Percentiles rank a stretch among this genome's conserved stretches.
phyloP scores from a whole-genome alignment of 2,888 invertebrate species.

The Ethmia dodecea region DNA sequence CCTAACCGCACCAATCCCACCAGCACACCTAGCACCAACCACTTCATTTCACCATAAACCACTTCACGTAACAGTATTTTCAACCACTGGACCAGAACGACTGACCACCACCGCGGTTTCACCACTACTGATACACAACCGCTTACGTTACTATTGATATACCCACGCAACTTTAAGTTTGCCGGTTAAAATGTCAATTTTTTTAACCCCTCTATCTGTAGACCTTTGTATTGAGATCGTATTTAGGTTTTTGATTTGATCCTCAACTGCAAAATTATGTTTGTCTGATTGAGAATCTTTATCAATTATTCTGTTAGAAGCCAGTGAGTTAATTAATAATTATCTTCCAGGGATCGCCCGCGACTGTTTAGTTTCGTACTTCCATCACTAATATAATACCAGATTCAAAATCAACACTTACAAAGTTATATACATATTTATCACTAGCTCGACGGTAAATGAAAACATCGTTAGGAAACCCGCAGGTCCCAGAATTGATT shows the following conservation, averaged over 20 bases:
- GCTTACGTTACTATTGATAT: constrained; percentile 38
- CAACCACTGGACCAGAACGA: constrained; percentile 26
- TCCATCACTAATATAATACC: no score
- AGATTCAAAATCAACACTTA: no score
- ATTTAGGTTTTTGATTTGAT: constrained; percentile 4
- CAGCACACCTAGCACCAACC: constrained; percentile 47
- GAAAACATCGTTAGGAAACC: no score
- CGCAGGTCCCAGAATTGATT: no score
- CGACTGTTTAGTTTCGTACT: no score
- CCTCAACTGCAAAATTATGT: constrained; percentile 19
- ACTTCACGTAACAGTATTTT: constrained; percentile 18
- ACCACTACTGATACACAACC: constrained; percentile 45
- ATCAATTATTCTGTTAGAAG: background rate
- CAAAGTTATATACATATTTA: no score
- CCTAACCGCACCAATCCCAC: constrained; percentile 44
- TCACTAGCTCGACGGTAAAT: no score
- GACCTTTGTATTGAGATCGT: background rate
- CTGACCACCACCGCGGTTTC: constrained; percentile 38
- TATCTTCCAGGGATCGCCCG: no score
- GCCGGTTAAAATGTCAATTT: constrained; percentile 29
- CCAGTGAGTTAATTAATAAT: background rate
- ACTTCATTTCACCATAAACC: constrained; percentile 58
- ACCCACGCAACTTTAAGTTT: constrained; percentile 39
- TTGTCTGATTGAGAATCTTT: constrained; percentile 17
- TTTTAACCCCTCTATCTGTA: constrained; percentile 25